phyloP scores from a whole-genome alignment of 2,797 vertebrate genomes.

The Molossus molossus region DNA sequence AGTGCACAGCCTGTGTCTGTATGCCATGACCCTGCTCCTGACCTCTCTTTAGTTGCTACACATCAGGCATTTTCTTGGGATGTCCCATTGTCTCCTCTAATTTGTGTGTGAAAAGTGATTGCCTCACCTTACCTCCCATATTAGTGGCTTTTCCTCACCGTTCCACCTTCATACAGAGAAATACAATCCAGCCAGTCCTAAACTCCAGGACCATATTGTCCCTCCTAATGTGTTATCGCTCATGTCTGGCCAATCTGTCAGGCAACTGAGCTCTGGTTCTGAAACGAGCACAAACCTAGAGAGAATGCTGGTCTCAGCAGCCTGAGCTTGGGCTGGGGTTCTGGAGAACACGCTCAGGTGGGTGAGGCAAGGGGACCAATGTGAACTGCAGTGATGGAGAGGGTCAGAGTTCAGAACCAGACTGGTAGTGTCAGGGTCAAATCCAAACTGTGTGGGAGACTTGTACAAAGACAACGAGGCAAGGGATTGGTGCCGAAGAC shows the following conservation, averaged over 20 bases:
- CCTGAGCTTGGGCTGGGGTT: background rate
- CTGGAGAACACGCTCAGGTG: background rate
- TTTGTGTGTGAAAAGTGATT: slow-evolving; percentile 7
- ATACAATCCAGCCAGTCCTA: background rate
- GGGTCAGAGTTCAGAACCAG: background rate
- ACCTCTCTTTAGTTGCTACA: background rate
- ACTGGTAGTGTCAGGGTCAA: background rate
- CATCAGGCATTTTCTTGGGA: background rate
- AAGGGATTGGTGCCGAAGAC: background rate
- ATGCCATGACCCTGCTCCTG: background rate
- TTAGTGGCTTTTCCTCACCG: background rate
- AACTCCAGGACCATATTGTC: background rate
- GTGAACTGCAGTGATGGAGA: background rate
- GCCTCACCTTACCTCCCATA: background rate
- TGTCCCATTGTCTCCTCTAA: background rate
- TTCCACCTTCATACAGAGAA: background rate
- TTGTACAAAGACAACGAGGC: background rate
- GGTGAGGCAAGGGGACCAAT: background rate
- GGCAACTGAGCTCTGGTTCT: background rate
- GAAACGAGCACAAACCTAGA: background rate
- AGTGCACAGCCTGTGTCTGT: background rate
- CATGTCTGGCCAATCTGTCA: background rate
- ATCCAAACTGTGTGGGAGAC: background rate
- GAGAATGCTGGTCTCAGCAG: background rate
- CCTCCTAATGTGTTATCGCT: background rate